A percentile compares a stretch with the other conserved stretches of the same genome.
Evolutionary conservation across 1,140 invertebrate species (phyloP).

Genomic region (Drosophila miranda): DNA sequence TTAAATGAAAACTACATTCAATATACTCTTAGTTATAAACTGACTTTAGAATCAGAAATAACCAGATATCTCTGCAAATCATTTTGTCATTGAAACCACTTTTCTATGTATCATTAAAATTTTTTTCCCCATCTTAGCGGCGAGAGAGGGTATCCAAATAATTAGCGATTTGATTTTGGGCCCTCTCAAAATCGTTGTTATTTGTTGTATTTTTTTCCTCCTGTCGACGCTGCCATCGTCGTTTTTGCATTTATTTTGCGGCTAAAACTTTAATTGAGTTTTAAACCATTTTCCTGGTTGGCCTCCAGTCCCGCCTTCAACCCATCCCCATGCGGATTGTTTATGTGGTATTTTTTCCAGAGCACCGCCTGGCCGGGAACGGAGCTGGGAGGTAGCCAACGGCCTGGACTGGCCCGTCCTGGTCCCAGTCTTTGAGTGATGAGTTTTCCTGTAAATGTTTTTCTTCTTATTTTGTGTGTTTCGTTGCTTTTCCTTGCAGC

Average conservation of each 20-base stretch:
- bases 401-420: too few relatives aligned
- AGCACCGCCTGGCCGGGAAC: background rate
- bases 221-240: conserved; percentile 52
- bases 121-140: background rate
- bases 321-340: conserved; percentile 41
- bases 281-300: conserved; percentile 75
- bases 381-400: conserved; percentile 1
- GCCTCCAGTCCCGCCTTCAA: conserved; percentile 28
- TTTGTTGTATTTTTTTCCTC: conserved; percentile 38
- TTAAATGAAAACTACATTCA: too few relatives aligned
- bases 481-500: conserved; percentile 17
- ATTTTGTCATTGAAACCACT: too few relatives aligned
- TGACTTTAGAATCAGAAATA: too few relatives aligned
- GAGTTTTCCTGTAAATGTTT: conserved; percentile 60
- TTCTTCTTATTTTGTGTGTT: conserved; percentile 28
- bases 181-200: conserved; percentile 35
- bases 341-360: conserved; percentile 50
- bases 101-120: background rate
- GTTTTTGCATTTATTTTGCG: conserved; percentile 81
- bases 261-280: conserved; percentile 82
- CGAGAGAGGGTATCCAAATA: conserved; percentile 11
- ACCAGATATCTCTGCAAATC: too few relatives aligned
- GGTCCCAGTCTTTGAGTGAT: conserved; percentile 62
- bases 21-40: too few relatives aligned
- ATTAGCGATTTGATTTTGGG: background rate